These are phyloP conservation scores for Oegoconia quadripuncta DNA, from an alignment of 2,888 invertebrate genomes.

Conservation along the genomic window DNA sequence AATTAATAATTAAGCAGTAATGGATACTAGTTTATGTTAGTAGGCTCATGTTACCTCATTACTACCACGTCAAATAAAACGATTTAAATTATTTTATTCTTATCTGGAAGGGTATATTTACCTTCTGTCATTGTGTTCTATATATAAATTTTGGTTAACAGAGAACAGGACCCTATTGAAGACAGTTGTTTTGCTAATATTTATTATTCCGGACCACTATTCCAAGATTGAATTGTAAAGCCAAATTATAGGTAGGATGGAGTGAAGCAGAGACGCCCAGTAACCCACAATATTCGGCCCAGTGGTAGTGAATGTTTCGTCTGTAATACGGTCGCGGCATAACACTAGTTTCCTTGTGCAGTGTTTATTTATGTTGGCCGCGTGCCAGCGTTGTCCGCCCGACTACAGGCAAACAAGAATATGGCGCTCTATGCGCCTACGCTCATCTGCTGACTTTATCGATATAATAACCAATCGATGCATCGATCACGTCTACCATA, in stretches of 20 bases:
- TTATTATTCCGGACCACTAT: not conserved
- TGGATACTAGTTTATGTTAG: no score
- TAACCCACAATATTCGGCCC: constrained; percentile 76
- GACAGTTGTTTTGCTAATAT: not conserved
- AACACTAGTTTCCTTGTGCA: constrained; percentile 79
- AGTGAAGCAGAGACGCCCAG: constrained; percentile 51
- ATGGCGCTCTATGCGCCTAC: constrained; percentile 55
- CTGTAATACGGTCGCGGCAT: constrained; percentile 77
- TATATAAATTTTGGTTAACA: no score
- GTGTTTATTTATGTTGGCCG: constrained; percentile 76
- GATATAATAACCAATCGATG: constrained; percentile 57
- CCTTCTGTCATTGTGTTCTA: no score
- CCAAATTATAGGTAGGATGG: constrained; percentile 19
- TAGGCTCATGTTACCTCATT: no score
- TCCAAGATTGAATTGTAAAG: not conserved
- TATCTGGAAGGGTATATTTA: no score
- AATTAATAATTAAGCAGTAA: no score
- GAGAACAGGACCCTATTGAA: no score
- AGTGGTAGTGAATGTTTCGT: constrained; percentile 77
- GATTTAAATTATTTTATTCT: no score
- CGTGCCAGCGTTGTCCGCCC: constrained; percentile 70
- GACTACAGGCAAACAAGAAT: constrained; percentile 63
- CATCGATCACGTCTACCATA: constrained; percentile 50
- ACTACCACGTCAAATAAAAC: no score
- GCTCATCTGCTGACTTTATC: constrained; percentile 48